A percentile compares a stretch with the other conserved stretches of the same genome.
Evolutionary conservation across 2,888 invertebrate species (phyloP).

Genomic region (Neria commutata): DNA sequence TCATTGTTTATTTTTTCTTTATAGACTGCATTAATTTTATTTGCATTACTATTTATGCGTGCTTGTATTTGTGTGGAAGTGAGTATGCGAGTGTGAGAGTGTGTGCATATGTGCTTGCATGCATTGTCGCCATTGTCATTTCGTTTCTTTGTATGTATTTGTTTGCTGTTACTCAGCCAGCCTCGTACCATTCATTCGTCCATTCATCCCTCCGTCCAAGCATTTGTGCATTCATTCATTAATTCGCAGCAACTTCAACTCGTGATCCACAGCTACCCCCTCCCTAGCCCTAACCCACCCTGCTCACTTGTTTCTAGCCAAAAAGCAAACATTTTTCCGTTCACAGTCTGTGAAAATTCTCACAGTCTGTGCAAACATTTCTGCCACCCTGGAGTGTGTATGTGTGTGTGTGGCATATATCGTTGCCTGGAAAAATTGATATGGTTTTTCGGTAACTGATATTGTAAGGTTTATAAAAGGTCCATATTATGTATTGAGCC

Average conservation of each 20-base stretch:
- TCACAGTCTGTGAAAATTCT: slow-evolving; percentile 12
- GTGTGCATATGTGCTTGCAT: background rate
- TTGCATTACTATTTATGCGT: background rate
- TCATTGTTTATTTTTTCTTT: background rate
- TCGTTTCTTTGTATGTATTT: slow-evolving; percentile 6
- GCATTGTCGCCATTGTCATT: slow-evolving; percentile 3
- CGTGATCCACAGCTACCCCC: no score
- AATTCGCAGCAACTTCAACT: background rate
- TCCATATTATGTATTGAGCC: no score
- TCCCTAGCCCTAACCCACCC: no score
- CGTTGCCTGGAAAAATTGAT: no score
- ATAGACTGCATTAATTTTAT: slow-evolving; percentile 9
- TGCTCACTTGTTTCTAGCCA: no score
- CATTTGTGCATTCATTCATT: background rate
- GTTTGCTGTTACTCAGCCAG: background rate
- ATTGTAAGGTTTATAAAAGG: no score
- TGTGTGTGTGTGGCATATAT: background rate
- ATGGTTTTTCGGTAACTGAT: no score
- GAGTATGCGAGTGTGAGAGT: no score
- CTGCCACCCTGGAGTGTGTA: background rate
- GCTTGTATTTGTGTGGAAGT: background rate
- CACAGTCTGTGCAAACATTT: slow-evolving; percentile 9
- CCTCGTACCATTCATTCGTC: background rate
- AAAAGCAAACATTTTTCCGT: no score
- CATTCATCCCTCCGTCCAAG: background rate